Evolutionary conservation across 64 coral and sea anemone genomes (phyloP).

Genomic region (Hydrozoanthus tunicans): DNA sequence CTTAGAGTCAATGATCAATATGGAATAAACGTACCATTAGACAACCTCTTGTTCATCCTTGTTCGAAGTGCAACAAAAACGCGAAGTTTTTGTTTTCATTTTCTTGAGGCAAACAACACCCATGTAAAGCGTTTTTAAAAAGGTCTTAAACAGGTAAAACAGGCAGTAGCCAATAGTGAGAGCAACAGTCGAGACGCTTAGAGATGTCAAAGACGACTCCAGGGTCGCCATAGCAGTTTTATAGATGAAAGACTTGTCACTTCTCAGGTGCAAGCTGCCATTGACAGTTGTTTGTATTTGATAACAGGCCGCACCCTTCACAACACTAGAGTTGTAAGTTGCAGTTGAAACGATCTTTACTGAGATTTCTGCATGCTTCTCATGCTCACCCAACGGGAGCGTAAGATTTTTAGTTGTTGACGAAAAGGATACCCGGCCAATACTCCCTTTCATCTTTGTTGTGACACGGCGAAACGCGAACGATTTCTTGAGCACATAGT

Average conservation of each 20-base stretch:
- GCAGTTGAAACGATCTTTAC: neutral
- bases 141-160: too few species aligned
- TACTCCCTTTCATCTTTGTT: neutral
- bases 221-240: neutral
- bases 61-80: too few species aligned
- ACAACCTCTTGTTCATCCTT: too few species aligned
- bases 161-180: too few species aligned
- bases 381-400: neutral
- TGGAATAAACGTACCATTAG: too few species aligned
- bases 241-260: neutral
- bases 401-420: neutral
- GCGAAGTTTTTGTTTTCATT: too few species aligned
- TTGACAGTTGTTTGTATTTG: slow-evolving; percentile 39
- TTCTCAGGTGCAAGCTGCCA: slow-evolving; percentile 12
- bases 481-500: neutral
- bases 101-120: too few species aligned
- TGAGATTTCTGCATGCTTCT: neutral
- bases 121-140: too few species aligned
- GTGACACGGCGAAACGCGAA: neutral
- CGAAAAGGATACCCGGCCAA: neutral
- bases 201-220: neutral
- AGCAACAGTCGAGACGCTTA: too few species aligned
- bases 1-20: too few species aligned
- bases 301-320: neutral
- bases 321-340: neutral